phyloP scores from a whole-genome alignment of 2,797 vertebrate species.

The Lepus oiostolus region DNA sequence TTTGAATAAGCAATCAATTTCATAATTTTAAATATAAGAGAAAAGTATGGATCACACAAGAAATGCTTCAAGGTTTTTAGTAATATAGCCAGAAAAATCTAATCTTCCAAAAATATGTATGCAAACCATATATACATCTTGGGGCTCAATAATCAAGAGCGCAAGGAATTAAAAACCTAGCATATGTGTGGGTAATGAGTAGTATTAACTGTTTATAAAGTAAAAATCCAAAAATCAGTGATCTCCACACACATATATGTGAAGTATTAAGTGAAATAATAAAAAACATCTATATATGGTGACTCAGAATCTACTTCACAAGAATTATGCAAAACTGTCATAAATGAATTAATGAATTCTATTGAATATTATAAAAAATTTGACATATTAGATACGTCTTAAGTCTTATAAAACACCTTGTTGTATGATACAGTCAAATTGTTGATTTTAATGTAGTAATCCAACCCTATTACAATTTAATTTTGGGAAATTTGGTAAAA shows the following conservation, averaged over 20 bases:
- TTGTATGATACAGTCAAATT: background rate
- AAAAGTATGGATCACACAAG: conserved; percentile 80
- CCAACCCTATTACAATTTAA: background rate
- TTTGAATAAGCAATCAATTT: conserved; percentile 82
- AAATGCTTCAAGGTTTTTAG: conserved; percentile 83
- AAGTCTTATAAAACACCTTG: background rate
- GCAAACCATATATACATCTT: background rate
- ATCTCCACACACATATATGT: background rate
- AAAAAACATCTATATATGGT: conserved; percentile 26
- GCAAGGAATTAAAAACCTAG: background rate
- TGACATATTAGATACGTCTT: background rate
- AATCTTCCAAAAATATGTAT: background rate
- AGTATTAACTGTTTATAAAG: conserved; percentile 31
- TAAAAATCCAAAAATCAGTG: background rate
- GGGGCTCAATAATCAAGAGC: background rate
- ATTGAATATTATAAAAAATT: background rate
- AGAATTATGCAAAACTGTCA: background rate
- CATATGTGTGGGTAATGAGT: background rate
- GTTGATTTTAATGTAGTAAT: background rate
- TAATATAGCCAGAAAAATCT: conserved; percentile 79
- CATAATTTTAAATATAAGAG: conserved; percentile 83
- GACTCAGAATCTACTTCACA: background rate
- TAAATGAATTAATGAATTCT: background rate
- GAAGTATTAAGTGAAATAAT: background rate
- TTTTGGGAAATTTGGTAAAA: background rate